Evolutionary conservation across 1,140 invertebrate species (phyloP), one percentile per base, ranked within the genome.

Genomic region (Camponotus floridanus): DNA sequence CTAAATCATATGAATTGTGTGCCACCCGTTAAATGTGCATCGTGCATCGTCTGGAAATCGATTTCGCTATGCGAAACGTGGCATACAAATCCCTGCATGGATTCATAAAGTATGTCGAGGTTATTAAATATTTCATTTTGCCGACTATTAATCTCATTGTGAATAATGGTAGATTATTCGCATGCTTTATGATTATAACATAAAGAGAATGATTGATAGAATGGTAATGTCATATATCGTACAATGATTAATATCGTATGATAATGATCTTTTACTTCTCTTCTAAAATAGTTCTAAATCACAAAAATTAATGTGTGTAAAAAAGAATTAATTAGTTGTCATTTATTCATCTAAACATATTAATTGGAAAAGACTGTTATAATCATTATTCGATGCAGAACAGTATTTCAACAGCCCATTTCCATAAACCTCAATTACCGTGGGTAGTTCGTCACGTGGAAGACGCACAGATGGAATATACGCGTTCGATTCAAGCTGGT

Each of bases 1-100:
- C 70, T 88, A 83, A 88, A 87, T 71, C 65, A 42, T 18, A 36
- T 51, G 79, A 71, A 85, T 88, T 88, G 76, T 88, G 36, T n/a
- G 65, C 42, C 59, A 33, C 11, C 39, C 18, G 76, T 36, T 65
- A 45, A 61, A 33, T 26, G 26, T 26, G 26, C 26, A 26, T 65
- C 26, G 61, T 21, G 79, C 86, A 76, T 70, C 78, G 70, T 11
- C 21, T n/a, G 31, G 21, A 76, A 71, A 88, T 88, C 67, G 87
- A 88, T 88, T 85, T 70, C 36, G 7, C 42, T 36, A 11, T 26
- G 21, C 21, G 86, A 57, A 87, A 45, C 39, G 42, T 42, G 26
- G 42, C 76, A 33, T 45, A 78, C 42, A 78, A 78, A 78, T 78
- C 76, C 76, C 45, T 26, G 45, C 42, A 13, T 26, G 76, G 33